phyloP scores from a whole-genome alignment of 2,888 invertebrate species.

The Bombyx huttoni region DNA sequence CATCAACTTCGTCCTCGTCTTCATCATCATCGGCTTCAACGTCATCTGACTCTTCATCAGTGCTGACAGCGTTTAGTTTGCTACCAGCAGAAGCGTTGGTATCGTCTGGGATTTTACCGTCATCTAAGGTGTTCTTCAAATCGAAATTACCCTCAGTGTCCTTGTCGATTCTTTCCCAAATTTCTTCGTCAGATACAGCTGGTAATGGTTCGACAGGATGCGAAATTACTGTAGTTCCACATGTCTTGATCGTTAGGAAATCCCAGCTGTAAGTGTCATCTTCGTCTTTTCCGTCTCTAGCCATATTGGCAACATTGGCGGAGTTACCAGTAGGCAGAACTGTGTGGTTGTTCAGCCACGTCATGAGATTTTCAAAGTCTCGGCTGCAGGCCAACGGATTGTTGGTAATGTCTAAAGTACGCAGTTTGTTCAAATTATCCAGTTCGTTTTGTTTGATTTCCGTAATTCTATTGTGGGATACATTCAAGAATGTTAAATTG shows the following conservation, averaged over 20 bases:
- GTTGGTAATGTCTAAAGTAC: conserved; percentile 73
- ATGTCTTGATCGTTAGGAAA: conserved; percentile 54
- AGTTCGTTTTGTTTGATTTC: conserved; percentile 73
- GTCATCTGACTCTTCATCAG: conserved; percentile 32
- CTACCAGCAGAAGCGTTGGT: conserved; percentile 19
- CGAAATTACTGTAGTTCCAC: conserved; percentile 33
- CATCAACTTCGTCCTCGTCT: conserved; percentile 44
- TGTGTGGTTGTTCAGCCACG: conserved; percentile 73
- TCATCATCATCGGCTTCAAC: conserved; percentile 40
- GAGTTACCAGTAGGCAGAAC: conserved; percentile 65
- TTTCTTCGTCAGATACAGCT: conserved; percentile 54
- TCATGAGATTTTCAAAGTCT: conserved; percentile 77
- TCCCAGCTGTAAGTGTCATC: conserved; percentile 59
- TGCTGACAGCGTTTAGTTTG: conserved; percentile 16
- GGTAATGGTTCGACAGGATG: conserved; percentile 46
- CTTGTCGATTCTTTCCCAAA: conserved; percentile 59
- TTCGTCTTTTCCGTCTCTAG: conserved; percentile 43
- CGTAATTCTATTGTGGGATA: conserved; percentile 72
- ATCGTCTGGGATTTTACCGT: conserved; percentile 46
- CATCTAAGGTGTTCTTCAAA: conserved; percentile 52
- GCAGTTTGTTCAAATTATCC: conserved; percentile 69
- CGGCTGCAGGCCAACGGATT: conserved; percentile 79
- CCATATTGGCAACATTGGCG: conserved; percentile 50
- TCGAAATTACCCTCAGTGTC: conserved; percentile 52
- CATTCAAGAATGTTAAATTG: conserved; percentile 71